Percentiles rank a stretch among this genome's conserved stretches.
Conservation (phyloP, 2,113 vertebrate genomes). For the Lepus americanus region DNA sequence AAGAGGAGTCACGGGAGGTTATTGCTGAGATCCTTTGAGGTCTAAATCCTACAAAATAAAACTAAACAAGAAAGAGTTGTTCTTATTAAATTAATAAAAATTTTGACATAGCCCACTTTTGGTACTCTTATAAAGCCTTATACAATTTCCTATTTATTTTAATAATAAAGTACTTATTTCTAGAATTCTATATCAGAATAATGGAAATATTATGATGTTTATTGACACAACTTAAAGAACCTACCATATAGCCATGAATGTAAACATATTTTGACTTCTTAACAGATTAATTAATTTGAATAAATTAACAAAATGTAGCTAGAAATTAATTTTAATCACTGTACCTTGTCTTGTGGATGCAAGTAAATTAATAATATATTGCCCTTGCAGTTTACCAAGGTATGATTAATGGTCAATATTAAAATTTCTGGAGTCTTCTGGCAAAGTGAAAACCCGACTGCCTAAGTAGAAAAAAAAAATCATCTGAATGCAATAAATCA, state of each 20-base stretch:
- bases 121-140: not conserved
- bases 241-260: conserved; percentile 58
- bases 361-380: conserved; percentile 83
- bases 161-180: conserved; percentile 17
- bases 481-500: conserved; percentile 86
- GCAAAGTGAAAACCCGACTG: conserved; percentile 79
- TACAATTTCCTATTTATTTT: not conserved
- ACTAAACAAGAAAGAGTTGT: not conserved
- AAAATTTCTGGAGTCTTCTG: conserved; percentile 78
- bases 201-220: conserved; percentile 19
- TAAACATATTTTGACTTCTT: conserved; percentile 75
- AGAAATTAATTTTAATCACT: conserved; percentile 85
- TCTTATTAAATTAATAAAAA: conserved; percentile 37
- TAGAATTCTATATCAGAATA: conserved; percentile 54
- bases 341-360: conserved; percentile 67
- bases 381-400: conserved; percentile 77
- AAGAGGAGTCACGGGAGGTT: not conserved
- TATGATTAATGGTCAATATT: conserved; percentile 87
- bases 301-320: conserved; percentile 77
- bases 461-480: conserved; percentile 80
- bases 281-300: conserved; percentile 76
- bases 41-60: not conserved
- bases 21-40: not conserved
- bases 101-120: not conserved
- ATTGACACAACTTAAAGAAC: conserved; percentile 51